These are phyloP conservation scores for Zygogramma bicolorata DNA, from an alignment of 2,888 invertebrate genomes.

Conservation along the genomic window DNA sequence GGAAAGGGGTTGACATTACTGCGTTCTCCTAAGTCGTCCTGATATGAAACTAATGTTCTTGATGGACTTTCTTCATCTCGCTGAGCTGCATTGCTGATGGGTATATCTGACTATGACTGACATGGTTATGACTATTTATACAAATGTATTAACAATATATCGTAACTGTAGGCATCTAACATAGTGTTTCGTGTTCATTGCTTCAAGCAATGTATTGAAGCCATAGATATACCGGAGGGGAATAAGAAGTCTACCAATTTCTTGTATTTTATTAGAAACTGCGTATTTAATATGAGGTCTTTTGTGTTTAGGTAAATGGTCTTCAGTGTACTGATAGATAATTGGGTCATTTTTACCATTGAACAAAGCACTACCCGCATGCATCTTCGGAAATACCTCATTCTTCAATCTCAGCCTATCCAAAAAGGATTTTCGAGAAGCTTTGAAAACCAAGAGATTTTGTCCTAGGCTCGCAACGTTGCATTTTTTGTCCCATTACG, in stretches of 20 bases:
- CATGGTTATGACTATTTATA: too few relatives aligned
- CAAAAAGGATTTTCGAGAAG: slow-evolving; percentile 39
- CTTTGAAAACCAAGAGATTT: slow-evolving; percentile 39
- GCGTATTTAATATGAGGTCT: slow-evolving; percentile 48
- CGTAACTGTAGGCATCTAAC: too few relatives aligned
- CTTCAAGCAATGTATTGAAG: slow-evolving; percentile 27
- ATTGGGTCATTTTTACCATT: slow-evolving; percentile 44
- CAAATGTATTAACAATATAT: too few relatives aligned
- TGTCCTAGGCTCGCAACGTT: slow-evolving; percentile 39
- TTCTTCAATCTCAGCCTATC: slow-evolving; percentile 44
- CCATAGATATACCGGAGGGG: slow-evolving; percentile 32
- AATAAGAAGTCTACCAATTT: slow-evolving; percentile 47
- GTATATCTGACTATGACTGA: too few relatives aligned
- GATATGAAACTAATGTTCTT: too few relatives aligned
- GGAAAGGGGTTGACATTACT: too few relatives aligned
- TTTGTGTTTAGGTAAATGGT: slow-evolving; percentile 49
- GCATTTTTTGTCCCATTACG: slow-evolving; percentile 10
- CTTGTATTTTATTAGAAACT: slow-evolving; percentile 49
- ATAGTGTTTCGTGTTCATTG: slow-evolving; percentile 31
- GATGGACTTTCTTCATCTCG: too few relatives aligned
- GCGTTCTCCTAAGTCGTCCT: too few relatives aligned
- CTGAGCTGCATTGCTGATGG: too few relatives aligned
- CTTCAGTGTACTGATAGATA: slow-evolving; percentile 47
- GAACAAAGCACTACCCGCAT: slow-evolving; percentile 43
- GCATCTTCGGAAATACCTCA: slow-evolving; percentile 50